These are phyloP conservation scores for Sialia sialis DNA, from an alignment of 2,113 vertebrate species.

Conservation along the genomic window DNA sequence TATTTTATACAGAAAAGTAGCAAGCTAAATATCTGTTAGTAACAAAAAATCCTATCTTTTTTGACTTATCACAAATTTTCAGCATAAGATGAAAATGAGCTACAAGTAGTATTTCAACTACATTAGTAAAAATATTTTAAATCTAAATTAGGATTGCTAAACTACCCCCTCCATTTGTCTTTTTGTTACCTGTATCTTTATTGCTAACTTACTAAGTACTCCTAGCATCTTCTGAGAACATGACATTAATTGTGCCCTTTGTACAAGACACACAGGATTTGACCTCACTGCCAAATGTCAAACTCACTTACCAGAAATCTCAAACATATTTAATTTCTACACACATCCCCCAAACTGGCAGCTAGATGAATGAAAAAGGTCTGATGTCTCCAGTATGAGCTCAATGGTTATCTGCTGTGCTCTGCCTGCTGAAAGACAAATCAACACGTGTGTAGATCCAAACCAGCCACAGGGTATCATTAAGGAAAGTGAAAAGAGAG, in stretches of 20 bases:
- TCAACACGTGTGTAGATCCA: background rate
- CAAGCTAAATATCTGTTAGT: background rate
- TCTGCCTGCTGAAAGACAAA: constrained; percentile 25
- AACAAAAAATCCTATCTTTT: background rate
- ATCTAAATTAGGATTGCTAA: background rate
- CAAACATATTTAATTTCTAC: background rate
- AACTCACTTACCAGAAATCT: background rate
- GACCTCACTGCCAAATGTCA: background rate
- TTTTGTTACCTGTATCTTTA: background rate
- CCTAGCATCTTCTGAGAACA: background rate
- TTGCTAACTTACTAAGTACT: background rate
- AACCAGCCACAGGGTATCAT: constrained; percentile 3
- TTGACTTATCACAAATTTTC: background rate
- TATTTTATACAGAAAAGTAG: background rate
- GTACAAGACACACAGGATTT: background rate
- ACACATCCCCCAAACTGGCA: background rate
- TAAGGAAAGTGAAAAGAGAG: constrained; percentile 56
- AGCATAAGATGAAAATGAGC: background rate
- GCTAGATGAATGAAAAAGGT: background rate
- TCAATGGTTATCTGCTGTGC: background rate
- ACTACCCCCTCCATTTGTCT: background rate
- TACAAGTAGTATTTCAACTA: background rate
- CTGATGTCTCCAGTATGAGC: background rate
- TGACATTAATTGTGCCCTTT: background rate
- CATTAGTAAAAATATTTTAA: background rate